Conservation (phyloP, 2,797 vertebrate genomes). For the Menidia menidia region DNA sequence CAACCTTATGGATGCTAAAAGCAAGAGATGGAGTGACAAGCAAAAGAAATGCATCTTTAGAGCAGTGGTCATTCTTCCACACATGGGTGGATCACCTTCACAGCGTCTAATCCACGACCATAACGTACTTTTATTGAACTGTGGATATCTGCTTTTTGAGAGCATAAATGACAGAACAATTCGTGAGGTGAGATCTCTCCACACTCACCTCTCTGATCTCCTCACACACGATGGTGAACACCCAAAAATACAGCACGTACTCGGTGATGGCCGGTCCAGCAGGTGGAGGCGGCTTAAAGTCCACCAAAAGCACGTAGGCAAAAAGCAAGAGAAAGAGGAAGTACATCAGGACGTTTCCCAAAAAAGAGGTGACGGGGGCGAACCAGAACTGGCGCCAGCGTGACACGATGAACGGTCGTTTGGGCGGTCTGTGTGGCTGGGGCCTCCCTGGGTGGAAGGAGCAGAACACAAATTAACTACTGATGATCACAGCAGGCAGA, state of each 20-base stretch:
- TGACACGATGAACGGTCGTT: conserved; percentile 74
- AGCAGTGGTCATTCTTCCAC: background rate
- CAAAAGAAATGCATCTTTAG: background rate
- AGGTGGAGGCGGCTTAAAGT: conserved; percentile 77
- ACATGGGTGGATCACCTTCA: background rate
- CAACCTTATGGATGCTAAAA: background rate
- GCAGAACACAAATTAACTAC: background rate
- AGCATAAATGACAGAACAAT: background rate
- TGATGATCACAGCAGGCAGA: background rate
- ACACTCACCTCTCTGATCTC: conserved; percentile 87
- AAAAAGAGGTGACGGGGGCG: conserved; percentile 88
- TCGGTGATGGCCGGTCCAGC: conserved; percentile 76
- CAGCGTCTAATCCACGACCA: background rate
- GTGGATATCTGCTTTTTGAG: background rate
- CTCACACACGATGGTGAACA: conserved; percentile 92
- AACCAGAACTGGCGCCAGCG: conserved; percentile 92
- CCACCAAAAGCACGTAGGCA: conserved; percentile 87
- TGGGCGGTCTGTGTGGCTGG: conserved; percentile 24
- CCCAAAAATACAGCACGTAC: conserved; percentile 90
- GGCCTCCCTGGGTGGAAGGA: conserved; percentile 34
- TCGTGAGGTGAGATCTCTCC: background rate
- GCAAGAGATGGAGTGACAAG: background rate
- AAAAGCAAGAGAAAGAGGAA: conserved; percentile 92
- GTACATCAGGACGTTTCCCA: conserved; percentile 92
- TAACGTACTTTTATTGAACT: background rate